phyloP scores from a whole-genome alignment of 2,113 vertebrate genomes.

The Pelusios castaneus region DNA sequence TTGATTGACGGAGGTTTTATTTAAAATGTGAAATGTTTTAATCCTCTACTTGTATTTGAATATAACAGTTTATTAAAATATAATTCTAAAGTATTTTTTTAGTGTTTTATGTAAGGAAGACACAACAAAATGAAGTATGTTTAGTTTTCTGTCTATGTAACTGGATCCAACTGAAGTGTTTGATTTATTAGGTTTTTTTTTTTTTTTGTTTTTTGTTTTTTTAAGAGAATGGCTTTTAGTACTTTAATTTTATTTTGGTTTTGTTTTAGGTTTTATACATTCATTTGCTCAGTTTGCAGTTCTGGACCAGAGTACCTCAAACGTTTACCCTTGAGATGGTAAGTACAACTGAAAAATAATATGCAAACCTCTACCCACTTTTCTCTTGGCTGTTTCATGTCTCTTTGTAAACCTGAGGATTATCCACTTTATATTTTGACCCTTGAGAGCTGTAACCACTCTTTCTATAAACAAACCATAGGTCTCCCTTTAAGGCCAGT shows the following conservation, averaged over 20 bases:
- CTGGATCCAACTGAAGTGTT: neutral
- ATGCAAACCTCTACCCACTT: neutral
- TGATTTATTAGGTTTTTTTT: neutral
- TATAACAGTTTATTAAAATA: neutral
- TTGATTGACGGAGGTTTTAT: neutral
- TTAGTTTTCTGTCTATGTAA: neutral
- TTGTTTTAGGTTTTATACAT: constrained; percentile 93
- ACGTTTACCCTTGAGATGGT: constrained; percentile 96
- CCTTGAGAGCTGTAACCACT: rapidly evolving
- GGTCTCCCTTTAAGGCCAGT: neutral
- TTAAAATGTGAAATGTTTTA: neutral
- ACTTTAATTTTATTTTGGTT: neutral
- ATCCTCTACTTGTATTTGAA: neutral
- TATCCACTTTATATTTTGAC: neutral
- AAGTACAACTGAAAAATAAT: constrained; percentile 61
- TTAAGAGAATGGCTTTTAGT: neutral
- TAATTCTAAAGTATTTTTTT: neutral
- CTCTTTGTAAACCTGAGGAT: neutral
- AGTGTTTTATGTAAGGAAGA: neutral
- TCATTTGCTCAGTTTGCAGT: constrained; percentile 98
- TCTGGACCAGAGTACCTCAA: constrained; percentile 98
- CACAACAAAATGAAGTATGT: neutral
- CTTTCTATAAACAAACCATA: neutral
- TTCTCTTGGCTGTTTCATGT: neutral
- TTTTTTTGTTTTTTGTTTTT: neutral